Percentiles rank a stretch among this genome's conserved stretches.
Conservation (phyloP, 2,888 invertebrate species). For the Ennomos quercinarius region DNA sequence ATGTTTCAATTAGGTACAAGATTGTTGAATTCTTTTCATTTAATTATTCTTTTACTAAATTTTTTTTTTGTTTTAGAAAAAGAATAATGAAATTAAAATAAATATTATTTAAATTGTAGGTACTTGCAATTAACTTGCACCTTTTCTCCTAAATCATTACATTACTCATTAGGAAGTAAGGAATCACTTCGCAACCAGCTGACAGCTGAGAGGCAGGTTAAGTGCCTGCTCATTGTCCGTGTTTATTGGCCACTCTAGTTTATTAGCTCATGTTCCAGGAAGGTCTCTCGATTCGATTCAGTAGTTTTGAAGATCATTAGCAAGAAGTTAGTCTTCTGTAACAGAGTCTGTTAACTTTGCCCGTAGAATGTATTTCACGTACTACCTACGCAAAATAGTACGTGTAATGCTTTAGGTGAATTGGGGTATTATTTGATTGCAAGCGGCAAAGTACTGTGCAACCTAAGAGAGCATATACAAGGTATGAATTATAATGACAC, state of each 20-base stretch:
- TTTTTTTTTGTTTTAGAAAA: too few species aligned
- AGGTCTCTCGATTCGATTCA: constrained; percentile 13
- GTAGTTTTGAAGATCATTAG: constrained; percentile 28
- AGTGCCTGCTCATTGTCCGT: constrained; percentile 37
- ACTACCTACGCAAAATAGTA: too few species aligned
- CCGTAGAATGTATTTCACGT: not conserved
- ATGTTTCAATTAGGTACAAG: too few species aligned
- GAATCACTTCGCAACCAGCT: constrained; percentile 32
- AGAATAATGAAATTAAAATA: too few species aligned
- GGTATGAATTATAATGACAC: too few species aligned
- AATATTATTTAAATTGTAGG: too few species aligned
- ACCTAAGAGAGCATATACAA: too few species aligned
- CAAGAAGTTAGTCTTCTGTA: constrained; percentile 24
- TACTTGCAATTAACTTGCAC: not conserved
- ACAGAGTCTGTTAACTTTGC: constrained; percentile 8
- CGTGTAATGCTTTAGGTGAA: too few species aligned
- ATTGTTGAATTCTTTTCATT: too few species aligned
- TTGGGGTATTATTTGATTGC: too few species aligned
- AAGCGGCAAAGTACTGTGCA: too few species aligned
- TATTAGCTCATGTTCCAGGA: constrained; percentile 29
- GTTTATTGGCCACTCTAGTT: constrained; percentile 40
- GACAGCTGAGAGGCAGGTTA: constrained; percentile 38
- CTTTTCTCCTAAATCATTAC: constrained; percentile 27
- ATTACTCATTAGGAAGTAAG: constrained; percentile 29
- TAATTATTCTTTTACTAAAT: too few species aligned